phyloP scores from a whole-genome alignment of 2,797 vertebrate genomes.

The Spheniscus humboldti region DNA sequence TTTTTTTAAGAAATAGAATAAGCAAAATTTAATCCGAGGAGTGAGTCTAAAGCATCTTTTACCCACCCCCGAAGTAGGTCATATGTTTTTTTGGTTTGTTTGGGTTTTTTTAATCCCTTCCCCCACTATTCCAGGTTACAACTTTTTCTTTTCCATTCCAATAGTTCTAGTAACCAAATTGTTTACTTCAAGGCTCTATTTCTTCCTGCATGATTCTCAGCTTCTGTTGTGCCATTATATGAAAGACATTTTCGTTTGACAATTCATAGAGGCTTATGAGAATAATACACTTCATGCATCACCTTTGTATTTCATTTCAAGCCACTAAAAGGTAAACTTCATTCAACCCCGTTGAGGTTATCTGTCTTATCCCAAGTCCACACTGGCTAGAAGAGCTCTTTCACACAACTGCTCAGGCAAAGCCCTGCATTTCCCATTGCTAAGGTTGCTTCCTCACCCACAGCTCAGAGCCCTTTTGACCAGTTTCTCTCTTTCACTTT shows the following conservation, averaged over 20 bases:
- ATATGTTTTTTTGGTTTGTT: not conserved
- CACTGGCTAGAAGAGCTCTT: not conserved
- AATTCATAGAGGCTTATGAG: not conserved
- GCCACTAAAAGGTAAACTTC: conserved; percentile 1
- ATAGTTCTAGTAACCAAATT: not conserved
- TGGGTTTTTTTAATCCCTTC: not conserved
- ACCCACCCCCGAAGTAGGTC: not conserved
- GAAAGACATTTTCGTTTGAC: conserved; percentile 10
- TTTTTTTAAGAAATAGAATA: not conserved
- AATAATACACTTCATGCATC: conserved; percentile 20
- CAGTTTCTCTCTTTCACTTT: not conserved
- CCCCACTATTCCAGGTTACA: not conserved
- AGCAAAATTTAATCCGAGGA: not conserved
- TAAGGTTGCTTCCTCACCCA: not conserved
- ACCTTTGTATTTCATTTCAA: conserved; percentile 25
- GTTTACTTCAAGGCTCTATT: not conserved
- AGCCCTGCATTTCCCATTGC: not conserved
- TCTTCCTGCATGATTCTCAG: not conserved
- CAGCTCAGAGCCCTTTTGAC: not conserved
- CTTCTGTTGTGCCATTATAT: not conserved
- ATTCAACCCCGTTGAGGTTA: not conserved
- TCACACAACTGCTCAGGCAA: not conserved
- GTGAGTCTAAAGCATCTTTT: not conserved
- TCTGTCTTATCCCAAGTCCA: not conserved
- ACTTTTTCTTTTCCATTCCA: not conserved